Base-by-base conservation (phyloP, 2,888 invertebrate genomes). In the Pseudanteris insignis region DNA sequence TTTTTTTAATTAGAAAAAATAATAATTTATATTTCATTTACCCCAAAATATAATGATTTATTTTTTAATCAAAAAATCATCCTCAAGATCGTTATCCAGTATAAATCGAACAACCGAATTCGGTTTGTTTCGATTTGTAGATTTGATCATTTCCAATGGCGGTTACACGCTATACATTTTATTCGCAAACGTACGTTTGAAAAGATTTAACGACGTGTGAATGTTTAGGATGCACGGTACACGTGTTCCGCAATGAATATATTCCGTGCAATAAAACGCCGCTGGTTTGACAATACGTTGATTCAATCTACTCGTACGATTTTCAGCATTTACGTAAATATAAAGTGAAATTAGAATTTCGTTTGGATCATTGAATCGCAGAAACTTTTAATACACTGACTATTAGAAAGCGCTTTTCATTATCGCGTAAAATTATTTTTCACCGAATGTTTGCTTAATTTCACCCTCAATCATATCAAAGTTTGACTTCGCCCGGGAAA, bases 171-270 rank as follows among this genome's bases (percentile, higher is more conserved):
- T 15, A 11, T 15, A 26, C 8, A 34, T 34, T 34, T 34, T 34
- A 33, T 44, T 44, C 11, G n/a, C 10, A 36, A 46, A 28, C 29
- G 28, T 14, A 36, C 21, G 10, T 36, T 46, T 36, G 15, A 28
- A 18, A 28, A 14, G 32, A 46, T 46, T 46, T 33, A 36, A 36
- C 28, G 28, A 29, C 36, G 28, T 36, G 46, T 29, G 36, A 46
- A 46, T 36, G 33, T 46, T 46, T 18, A 36, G 30, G 24, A 24
- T 9, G 25, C 25, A 13, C 11, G 25, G 12, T 25, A 9, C 15
- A 36, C n/a, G 12, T 18, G 28, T 32, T 13, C 32, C 28, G 10
- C 24, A 36, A 46, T 26, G 18, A 36, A 34, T 33, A 36, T 46
- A 46, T 34, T 46, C 14, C 28, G 2, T 9, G 11, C 28, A 18